Base-by-base conservation (phyloP, 2,797 vertebrate genomes). In the Neomorphus geoffroyi region DNA sequence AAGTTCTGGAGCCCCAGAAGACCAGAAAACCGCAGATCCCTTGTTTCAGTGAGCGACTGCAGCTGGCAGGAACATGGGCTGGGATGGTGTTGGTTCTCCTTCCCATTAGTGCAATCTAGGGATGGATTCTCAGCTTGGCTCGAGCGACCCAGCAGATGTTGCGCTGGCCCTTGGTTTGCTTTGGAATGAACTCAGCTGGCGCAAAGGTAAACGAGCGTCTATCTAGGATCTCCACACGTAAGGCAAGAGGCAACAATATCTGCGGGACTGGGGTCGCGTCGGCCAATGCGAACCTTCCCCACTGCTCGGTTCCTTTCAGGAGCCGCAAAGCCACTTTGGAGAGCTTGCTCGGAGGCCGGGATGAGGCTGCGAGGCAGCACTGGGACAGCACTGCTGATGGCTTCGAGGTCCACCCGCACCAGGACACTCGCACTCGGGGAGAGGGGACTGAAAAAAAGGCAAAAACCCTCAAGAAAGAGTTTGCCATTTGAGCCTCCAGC, bases 91-190 rank as follows among this genome's bases (percentile, higher is more conserved):
- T 8, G 35, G 86, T 94, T 95, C 93, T 97, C 62, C 61, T 90
- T 92, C 46, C 91, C 22, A 48, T 96, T 97, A 98, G 98, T 98
- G 98, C 98, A 98, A 98, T 96, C 95, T 95, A 83, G 88, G 94
- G 81, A 92, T 39, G 91, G 96, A 75, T 92, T 88, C 93, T 89
- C 88, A 83, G 97, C 90, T 39, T 13, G 82, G 80, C 17, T 90
- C 8, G 50, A 86, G 87, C 11, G 78, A 88, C 92, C 84, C 60
- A 14, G 65, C 13, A 45, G 91, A 80, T 74, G 66, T 45, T 69
- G 90, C 13, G 50, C 96, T 95, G 97, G 97, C 98, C 98, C 98
- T 98, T 98, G 98, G 98, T 98, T 98, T 98, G 97, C 97, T 98
- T 97, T 95, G 95, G 96, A 91, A 96, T 92, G 66, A 96, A 96